A percentile compares a stretch with the other conserved stretches of the same genome.
Conservation (phyloP, 2,888 invertebrate species). For the Drosophila pegasa region DNA sequence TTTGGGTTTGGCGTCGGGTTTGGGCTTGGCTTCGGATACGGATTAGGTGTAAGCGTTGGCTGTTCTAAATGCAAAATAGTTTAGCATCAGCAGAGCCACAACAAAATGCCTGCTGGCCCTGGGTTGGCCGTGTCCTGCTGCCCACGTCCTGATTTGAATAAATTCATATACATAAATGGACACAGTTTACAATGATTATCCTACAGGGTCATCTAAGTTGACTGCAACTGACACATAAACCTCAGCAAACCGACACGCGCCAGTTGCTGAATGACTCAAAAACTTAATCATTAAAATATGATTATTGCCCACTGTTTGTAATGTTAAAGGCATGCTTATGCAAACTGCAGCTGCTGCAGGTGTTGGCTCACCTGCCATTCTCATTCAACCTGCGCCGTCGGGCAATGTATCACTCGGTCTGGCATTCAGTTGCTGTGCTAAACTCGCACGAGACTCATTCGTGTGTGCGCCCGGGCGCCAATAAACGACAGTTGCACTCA, state of each 20-base stretch:
- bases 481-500: conserved; percentile 64
- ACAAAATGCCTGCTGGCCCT: conserved; percentile 58
- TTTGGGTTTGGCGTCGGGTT: conserved; percentile 20
- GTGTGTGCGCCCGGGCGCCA: conserved; percentile 48
- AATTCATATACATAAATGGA: conserved; percentile 77
- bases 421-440: conserved; percentile 13
- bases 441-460: conserved; percentile 28
- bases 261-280: conserved; percentile 59
- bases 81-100: conserved; percentile 61
- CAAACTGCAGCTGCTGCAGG: conserved; percentile 41
- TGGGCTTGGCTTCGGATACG: conserved; percentile 25
- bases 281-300: conserved; percentile 27
- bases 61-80: conserved; percentile 79
- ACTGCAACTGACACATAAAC: conserved; percentile 40
- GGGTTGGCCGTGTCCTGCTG: conserved; percentile 8
- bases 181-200: conserved; percentile 58
- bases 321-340: conserved; percentile 34
- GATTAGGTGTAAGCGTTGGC: conserved; percentile 23
- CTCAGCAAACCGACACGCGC: conserved; percentile 21
- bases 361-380: conserved; percentile 25
- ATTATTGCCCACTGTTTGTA: conserved; percentile 4
- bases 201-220: conserved; percentile 37
- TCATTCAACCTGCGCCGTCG: conserved; percentile 12
- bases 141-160: conserved; percentile 68
- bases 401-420: conserved; percentile 38